phyloP scores from a whole-genome alignment of 2,113 vertebrate genomes.

The Malurus melanocephalus region DNA sequence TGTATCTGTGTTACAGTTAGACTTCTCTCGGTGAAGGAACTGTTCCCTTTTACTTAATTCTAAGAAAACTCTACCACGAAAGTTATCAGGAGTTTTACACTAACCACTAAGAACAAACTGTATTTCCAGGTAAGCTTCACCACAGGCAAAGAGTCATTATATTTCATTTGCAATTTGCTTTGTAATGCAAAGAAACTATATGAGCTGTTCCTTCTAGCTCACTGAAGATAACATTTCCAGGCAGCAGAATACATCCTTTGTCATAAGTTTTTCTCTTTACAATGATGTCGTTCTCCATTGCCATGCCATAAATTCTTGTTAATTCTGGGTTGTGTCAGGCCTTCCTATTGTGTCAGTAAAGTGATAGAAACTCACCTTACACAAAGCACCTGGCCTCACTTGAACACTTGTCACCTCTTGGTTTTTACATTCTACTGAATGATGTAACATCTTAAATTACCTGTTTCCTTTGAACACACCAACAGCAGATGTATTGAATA shows the following conservation, averaged over 20 bases:
- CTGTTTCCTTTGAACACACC: constrained; percentile 78
- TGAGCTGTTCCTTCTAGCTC: neutral
- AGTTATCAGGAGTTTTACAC: neutral
- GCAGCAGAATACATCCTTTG: neutral
- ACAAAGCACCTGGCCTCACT: neutral
- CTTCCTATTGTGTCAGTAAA: neutral
- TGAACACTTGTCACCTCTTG: neutral
- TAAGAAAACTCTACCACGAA: neutral
- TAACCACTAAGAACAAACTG: neutral
- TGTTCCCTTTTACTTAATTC: neutral
- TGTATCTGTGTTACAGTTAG: neutral
- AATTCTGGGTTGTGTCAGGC: neutral
- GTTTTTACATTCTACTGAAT: neutral
- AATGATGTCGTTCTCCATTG: neutral
- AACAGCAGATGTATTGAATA: constrained; percentile 82
- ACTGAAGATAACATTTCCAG: neutral
- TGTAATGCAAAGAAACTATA: neutral
- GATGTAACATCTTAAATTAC: constrained; percentile 58
- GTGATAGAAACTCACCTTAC: neutral
- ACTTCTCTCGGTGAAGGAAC: neutral
- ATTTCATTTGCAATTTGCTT: neutral
- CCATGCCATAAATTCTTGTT: neutral
- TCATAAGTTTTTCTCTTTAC: neutral
- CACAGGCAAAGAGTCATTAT: neutral
- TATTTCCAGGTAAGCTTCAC: neutral